Conservation (phyloP, 2,888 invertebrate species). For the Apamea sordens region DNA sequence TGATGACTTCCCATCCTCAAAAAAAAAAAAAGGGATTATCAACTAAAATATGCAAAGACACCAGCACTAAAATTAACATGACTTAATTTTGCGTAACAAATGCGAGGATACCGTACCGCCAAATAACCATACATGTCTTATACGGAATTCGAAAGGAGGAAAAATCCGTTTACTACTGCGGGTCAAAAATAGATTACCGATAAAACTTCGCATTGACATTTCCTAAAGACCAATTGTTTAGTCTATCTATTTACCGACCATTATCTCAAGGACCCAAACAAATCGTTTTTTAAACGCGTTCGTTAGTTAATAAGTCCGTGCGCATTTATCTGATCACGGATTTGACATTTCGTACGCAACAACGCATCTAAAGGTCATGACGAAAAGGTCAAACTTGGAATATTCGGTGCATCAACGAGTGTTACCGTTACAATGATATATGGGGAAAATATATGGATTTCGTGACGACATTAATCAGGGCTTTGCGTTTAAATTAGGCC, state of each 20-base stretch:
- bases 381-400: slow-evolving; percentile 77
- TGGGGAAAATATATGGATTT: slow-evolving; percentile 62
- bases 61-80: slow-evolving; percentile 19
- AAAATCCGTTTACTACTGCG: slow-evolving; percentile 4
- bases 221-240: slow-evolving; percentile 37
- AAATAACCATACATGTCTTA: slow-evolving; percentile 12
- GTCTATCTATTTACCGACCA: slow-evolving; percentile 31
- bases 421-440: slow-evolving; percentile 68
- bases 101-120: slow-evolving; percentile 22
- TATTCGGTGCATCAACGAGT: slow-evolving; percentile 57
- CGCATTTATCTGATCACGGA: slow-evolving; percentile 81
- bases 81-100: slow-evolving; percentile 44
- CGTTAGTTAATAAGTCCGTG: slow-evolving; percentile 61
- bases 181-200: slow-evolving; percentile 29
- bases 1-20: too few relatives aligned
- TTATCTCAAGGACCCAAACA: slow-evolving; percentile 47
- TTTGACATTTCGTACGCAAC: slow-evolving; percentile 86
- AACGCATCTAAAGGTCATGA: slow-evolving; percentile 82
- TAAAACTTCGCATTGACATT: slow-evolving; percentile 49
- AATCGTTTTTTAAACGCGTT: slow-evolving; percentile 64
- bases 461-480: slow-evolving; percentile 67
- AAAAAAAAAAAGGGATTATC: too few relatives aligned
- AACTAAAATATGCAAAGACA: background rate
- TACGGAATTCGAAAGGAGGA: slow-evolving; percentile 23
- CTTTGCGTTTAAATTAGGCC: slow-evolving; percentile 60